Percentiles rank a stretch among this genome's conserved stretches.
Conservation (phyloP, 2,113 vertebrate genomes). For the Ariopsis seemanni region DNA sequence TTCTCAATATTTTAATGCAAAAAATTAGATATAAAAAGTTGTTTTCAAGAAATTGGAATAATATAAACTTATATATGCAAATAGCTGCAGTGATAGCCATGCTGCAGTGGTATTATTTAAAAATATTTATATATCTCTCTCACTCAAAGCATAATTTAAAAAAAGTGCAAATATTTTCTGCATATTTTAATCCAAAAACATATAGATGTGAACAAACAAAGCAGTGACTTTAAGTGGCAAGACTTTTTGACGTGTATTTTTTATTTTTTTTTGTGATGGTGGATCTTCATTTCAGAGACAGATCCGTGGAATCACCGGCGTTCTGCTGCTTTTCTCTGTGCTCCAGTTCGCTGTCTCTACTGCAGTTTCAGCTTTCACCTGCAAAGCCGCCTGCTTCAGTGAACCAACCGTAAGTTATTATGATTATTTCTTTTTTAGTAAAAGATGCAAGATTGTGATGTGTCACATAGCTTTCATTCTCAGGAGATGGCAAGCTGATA, state of each 20-base stretch:
- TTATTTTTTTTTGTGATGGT: neutral
- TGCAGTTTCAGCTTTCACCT: neutral
- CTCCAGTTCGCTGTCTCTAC: neutral
- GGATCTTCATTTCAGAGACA: neutral
- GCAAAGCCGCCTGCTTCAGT: neutral
- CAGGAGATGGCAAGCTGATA: neutral
- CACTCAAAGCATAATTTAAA: neutral
- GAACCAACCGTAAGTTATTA: neutral
- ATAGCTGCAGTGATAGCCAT: too few relatives aligned
- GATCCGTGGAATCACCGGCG: neutral
- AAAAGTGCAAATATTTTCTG: neutral
- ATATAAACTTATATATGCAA: too few relatives aligned
- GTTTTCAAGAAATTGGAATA: too few relatives aligned
- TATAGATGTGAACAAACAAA: neutral
- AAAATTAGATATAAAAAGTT: too few relatives aligned
- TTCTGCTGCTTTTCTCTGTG: constrained; percentile 1
- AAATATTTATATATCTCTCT: too few relatives aligned
- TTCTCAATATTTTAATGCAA: too few relatives aligned
- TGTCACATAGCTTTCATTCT: neutral
- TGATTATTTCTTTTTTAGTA: too few relatives aligned
- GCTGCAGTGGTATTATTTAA: too few relatives aligned
- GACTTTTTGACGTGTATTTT: neutral
- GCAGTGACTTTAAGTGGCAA: neutral
- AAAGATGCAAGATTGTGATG: neutral
- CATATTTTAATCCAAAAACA: neutral